These are phyloP conservation scores for Cylloceria caligata DNA, from an alignment of 2,888 invertebrate species.

Conservation along the genomic window DNA sequence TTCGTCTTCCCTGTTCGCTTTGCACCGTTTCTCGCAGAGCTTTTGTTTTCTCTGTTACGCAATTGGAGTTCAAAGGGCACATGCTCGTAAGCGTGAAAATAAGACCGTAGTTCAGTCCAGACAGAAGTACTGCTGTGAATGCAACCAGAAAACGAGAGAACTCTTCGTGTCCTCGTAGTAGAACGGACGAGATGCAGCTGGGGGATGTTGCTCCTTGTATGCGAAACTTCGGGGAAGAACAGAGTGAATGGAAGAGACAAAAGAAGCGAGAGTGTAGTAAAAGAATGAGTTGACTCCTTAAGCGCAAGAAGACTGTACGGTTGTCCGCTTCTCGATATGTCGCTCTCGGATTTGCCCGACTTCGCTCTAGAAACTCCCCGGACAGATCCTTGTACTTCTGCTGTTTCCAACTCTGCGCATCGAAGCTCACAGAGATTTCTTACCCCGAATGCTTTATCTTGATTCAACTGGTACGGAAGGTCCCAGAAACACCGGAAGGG, in stretches of 20 bases:
- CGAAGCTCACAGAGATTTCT: constrained; percentile 19
- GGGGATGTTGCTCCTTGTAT: constrained; percentile 1
- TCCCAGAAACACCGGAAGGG: no score
- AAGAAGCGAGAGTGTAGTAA: constrained; percentile 7
- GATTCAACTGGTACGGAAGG: constrained; percentile 31
- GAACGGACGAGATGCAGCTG: constrained; percentile 20
- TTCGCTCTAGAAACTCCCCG: constrained; percentile 12
- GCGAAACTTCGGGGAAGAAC: constrained; percentile 32
- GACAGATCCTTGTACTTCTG: constrained; percentile 10
- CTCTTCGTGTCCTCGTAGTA: neutral
- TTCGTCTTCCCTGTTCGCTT: constrained; percentile 19
- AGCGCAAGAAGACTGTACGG: constrained; percentile 26
- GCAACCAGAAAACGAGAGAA: constrained; percentile 6
- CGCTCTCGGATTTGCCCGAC: constrained; percentile 3
- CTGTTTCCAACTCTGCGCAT: constrained; percentile 23
- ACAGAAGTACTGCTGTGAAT: constrained; percentile 8
- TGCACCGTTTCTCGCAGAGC: constrained; percentile 18
- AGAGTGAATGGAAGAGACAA: constrained; percentile 12
- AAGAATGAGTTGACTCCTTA: constrained; percentile 17
- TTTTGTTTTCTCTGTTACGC: constrained; percentile 12
- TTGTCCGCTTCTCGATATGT: constrained; percentile 53
- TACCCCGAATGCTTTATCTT: constrained; percentile 34
- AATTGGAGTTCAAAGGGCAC: neutral
- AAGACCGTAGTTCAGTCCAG: constrained; percentile 25
- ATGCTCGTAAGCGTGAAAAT: constrained; percentile 34